Evolutionary conservation across 1,140 invertebrate genomes (phyloP), one percentile per base, ranked within the genome.

Genomic region (Drosophila pallidifrons): DNA sequence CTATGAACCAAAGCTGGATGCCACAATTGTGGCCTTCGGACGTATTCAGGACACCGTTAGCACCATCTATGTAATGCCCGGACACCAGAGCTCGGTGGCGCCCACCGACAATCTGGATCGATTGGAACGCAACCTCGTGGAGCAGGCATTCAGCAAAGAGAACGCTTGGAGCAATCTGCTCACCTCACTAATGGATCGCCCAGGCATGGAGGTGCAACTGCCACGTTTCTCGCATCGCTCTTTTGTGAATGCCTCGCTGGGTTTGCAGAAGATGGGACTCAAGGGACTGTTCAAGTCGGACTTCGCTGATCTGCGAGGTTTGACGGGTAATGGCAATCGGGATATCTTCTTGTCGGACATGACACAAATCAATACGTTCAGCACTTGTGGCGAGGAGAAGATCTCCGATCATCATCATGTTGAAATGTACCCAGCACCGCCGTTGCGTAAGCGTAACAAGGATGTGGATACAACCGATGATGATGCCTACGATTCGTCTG

Each of bases 201-300:
- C 95, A 3, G 95, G 96, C 0, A 93, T 97, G 46, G 96, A 97
- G 91, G 93, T 97, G 3, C 96, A 97, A 87, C 94, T 98, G 46
- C 97, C 97, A 0, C 94, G 96, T 75, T 97, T 97, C 86, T 96
- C 96, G 38, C 97, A 97, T 75, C 94, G 96, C 52, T 97, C 96
- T 0, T 94, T 96, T 0, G 94, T 97, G 1, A 97, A 98, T 80
- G 94, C 96, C 1, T 96, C 96, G 0, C 94, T 94, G 1, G 95
- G 96, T 1, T 93, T 97, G 35, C 95, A 95, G 78, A 94, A 95
- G 68, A 96, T 98, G 96, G 96, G 96, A 0, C 93, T 98, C 2
- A 95, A 95, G 71, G 96, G 96, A 28, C 92, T 98, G 1, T 97
- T 98, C 89, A 94, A 94, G 77, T 93, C 94, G 0, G 94, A 95